Evolutionary conservation across 2,797 vertebrate species (phyloP).

Genomic region (Pelodytes ibericus): DNA sequence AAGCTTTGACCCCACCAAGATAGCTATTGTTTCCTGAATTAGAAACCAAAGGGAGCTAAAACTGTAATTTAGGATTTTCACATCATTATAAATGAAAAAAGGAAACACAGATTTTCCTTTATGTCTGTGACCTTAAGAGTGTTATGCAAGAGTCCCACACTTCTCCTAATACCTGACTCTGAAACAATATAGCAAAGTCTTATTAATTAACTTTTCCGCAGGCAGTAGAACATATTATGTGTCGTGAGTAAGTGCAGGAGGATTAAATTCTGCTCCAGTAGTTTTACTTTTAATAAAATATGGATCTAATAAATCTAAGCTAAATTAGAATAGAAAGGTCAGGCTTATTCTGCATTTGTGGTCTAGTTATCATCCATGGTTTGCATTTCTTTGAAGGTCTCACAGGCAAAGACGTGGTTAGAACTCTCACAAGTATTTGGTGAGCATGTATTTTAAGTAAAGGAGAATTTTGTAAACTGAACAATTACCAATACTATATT

Average conservation of each 20-base stretch:
- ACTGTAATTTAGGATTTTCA: too few species aligned
- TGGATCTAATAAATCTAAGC: conserved; percentile 76
- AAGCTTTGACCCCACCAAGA: too few species aligned
- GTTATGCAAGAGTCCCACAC: too few species aligned
- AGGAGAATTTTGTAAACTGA: background rate
- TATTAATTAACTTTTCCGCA: conserved; percentile 72
- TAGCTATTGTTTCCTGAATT: too few species aligned
- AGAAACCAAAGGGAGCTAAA: too few species aligned
- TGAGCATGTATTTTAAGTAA: background rate
- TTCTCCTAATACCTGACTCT: conserved; percentile 26
- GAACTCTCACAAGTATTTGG: background rate
- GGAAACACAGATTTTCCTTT: too few species aligned
- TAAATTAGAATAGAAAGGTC: conserved; percentile 81
- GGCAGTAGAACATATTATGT: conserved; percentile 69
- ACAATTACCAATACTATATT: background rate
- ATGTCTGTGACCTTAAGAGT: too few species aligned
- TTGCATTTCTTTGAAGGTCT: background rate
- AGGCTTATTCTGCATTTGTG: conserved; percentile 65
- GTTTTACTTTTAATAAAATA: conserved; percentile 82
- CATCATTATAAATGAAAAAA: too few species aligned
- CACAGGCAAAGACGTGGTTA: background rate
- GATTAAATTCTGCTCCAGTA: conserved; percentile 81
- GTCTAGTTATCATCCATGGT: background rate
- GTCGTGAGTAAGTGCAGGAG: conserved; percentile 72
- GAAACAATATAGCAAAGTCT: conserved; percentile 69